phyloP scores from a whole-genome alignment of 23 tunicate genomes.

The Aplidium turbinatum region DNA sequence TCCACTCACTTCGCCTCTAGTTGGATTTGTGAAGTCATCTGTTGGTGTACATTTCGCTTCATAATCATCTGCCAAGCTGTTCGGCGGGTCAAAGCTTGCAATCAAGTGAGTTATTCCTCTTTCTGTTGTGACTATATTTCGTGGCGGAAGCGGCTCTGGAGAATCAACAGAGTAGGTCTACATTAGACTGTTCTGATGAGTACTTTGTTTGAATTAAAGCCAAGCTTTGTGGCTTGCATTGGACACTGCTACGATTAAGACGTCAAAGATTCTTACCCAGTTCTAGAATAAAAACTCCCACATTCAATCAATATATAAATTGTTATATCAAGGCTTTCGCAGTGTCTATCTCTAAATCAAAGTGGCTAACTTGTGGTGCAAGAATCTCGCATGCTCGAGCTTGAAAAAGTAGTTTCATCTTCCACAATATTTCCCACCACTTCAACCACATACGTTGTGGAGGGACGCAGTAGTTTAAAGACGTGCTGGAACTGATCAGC shows the following conservation, averaged over 20 bases:
- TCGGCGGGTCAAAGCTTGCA: constrained; percentile 41
- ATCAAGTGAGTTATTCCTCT: constrained; percentile 24
- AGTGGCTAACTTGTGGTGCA: constrained; percentile 27
- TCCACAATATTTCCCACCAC: neutral
- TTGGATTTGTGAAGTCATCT: neutral
- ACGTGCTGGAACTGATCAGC: neutral
- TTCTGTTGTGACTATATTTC: constrained; percentile 25
- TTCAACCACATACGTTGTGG: constrained; percentile 22
- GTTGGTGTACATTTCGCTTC: constrained; percentile 47
- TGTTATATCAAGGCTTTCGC: no score
- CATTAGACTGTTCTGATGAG: no score
- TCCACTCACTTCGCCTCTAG: neutral
- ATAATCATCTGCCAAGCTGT: constrained; percentile 17
- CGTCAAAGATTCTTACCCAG: no score
- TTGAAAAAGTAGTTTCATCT: neutral
- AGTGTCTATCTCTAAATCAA: no score
- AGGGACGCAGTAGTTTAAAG: constrained; percentile 2
- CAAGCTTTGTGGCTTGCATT: no score
- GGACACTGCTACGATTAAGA: no score
- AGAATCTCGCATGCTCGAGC: neutral
- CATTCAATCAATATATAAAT: no score
- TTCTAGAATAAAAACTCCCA: no score
- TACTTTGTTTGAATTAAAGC: no score
- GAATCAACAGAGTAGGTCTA: no score
- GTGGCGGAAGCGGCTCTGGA: constrained; percentile 56